A percentile compares a stretch with the other conserved stretches of the same genome.
Evolutionary conservation across 2,797 vertebrate genomes (phyloP).

Genomic region (Antennarius maculatus): DNA sequence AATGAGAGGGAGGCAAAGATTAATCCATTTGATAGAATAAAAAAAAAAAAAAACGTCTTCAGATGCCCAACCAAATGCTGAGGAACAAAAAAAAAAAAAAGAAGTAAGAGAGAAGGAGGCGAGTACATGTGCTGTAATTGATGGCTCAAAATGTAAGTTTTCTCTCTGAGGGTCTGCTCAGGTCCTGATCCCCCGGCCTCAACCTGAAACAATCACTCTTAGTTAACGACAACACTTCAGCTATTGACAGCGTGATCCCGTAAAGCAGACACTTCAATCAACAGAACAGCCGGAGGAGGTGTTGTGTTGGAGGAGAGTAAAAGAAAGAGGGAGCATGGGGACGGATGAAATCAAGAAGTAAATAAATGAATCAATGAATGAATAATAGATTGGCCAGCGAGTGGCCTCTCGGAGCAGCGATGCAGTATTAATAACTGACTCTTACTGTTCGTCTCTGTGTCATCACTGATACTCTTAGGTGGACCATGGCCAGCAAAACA

Average conservation of each 20-base stretch:
- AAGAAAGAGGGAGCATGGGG: slow-evolving; percentile 47
- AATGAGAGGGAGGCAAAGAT: slow-evolving; percentile 53
- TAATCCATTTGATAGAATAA: slow-evolving; percentile 35
- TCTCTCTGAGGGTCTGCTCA: slow-evolving; percentile 76
- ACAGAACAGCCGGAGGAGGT: slow-evolving; percentile 77
- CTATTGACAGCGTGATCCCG: slow-evolving; percentile 84
- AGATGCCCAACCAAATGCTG: slow-evolving; percentile 28
- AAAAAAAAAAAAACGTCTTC: slow-evolving; percentile 17
- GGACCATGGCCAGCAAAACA: slow-evolving; percentile 88
- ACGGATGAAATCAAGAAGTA: slow-evolving; percentile 85
- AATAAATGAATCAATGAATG: slow-evolving; percentile 88
- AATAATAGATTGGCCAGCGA: slow-evolving; percentile 86
- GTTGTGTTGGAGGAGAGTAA: slow-evolving; percentile 70
- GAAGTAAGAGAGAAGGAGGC: slow-evolving; percentile 26
- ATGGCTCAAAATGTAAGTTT: slow-evolving; percentile 72
- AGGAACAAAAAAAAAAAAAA: slow-evolving; percentile 32
- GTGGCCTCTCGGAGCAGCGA: slow-evolving; percentile 82
- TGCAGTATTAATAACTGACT: slow-evolving; percentile 88
- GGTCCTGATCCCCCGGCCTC: slow-evolving; percentile 80
- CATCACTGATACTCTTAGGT: slow-evolving; percentile 90
- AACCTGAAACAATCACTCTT: slow-evolving; percentile 83
- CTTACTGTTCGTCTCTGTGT: slow-evolving; percentile 90
- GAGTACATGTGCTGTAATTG: slow-evolving; percentile 65
- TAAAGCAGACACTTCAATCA: slow-evolving; percentile 86
- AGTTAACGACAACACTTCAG: slow-evolving; percentile 84